phyloP scores from a whole-genome alignment of 2,113 vertebrate genomes.

The Pomatostomus ruficeps region DNA sequence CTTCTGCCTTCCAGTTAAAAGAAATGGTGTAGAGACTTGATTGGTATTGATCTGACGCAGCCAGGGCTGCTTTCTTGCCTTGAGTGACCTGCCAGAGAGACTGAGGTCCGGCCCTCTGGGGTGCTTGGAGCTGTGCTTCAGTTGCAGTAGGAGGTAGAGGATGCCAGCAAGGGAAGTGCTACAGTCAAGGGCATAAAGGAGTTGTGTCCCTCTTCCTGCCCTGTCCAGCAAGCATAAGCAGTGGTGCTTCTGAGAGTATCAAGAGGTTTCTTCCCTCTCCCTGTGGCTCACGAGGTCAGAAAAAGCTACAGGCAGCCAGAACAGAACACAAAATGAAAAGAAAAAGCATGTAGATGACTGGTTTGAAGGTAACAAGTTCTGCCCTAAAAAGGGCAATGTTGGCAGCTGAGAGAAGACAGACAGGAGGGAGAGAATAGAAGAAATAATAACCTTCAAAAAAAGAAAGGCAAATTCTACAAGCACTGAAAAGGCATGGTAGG shows the following conservation, averaged over 20 bases:
- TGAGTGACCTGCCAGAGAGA: background rate
- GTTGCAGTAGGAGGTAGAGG: background rate
- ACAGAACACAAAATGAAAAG: background rate
- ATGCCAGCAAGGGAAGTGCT: background rate
- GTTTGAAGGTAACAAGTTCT: background rate
- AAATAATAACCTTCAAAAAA: background rate
- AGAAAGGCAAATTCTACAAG: background rate
- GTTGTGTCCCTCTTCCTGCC: background rate
- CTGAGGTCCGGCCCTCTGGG: background rate
- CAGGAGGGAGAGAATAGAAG: background rate
- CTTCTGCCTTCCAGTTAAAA: background rate
- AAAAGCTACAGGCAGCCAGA: background rate
- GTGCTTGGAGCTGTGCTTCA: background rate
- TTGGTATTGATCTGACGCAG: background rate
- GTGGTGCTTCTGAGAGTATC: background rate
- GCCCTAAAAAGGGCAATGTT: background rate
- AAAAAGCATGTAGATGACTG: background rate
- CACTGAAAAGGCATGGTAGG: background rate
- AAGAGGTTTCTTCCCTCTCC: background rate
- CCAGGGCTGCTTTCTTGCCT: background rate
- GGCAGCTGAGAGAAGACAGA: background rate
- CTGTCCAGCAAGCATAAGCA: background rate
- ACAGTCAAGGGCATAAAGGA: accelerated
- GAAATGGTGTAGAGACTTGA: background rate
- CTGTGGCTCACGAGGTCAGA: background rate